Evolutionary conservation across 1,140 invertebrate genomes (phyloP).

Genomic region (Chionoecetes opilio): DNA sequence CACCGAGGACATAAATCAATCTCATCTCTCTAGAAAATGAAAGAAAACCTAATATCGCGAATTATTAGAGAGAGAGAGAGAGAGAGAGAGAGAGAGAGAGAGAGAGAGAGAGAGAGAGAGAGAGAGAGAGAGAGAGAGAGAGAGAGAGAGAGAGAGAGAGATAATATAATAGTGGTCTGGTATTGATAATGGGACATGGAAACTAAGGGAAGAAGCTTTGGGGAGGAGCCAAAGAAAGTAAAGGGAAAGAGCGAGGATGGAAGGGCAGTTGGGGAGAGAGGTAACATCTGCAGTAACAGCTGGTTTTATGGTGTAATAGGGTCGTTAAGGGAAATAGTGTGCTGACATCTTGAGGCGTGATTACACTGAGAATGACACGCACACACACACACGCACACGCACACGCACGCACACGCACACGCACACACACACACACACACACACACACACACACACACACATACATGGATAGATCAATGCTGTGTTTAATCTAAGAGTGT

Average conservation of each 20-base stretch:
- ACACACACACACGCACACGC: conserved; percentile 12
- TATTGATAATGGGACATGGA: neutral
- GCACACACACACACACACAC: too few species aligned
- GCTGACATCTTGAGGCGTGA: neutral
- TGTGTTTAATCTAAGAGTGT: too few species aligned
- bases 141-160: neutral
- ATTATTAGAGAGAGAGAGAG: too few species aligned
- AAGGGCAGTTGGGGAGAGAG: neutral
- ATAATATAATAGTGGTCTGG: neutral
- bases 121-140: neutral
- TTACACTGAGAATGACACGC: neutral
- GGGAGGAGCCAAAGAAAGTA: neutral
- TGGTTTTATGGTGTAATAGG: neutral
- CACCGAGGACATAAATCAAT: too few species aligned
- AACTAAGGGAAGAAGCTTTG: neutral
- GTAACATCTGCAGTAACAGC: neutral
- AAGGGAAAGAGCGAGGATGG: neutral
- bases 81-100: neutral
- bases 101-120: neutral
- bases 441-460: too few species aligned
- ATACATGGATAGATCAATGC: too few species aligned
- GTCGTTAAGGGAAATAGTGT: neutral
- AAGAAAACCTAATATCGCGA: too few species aligned
- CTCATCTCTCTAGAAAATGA: too few species aligned
- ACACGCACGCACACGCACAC: neutral